A percentile compares a stretch with the other conserved stretches of the same genome.
These are phyloP conservation scores for Coregonus sp. DNA, from an alignment of 2,797 vertebrate genomes.

Conservation along the genomic window DNA sequence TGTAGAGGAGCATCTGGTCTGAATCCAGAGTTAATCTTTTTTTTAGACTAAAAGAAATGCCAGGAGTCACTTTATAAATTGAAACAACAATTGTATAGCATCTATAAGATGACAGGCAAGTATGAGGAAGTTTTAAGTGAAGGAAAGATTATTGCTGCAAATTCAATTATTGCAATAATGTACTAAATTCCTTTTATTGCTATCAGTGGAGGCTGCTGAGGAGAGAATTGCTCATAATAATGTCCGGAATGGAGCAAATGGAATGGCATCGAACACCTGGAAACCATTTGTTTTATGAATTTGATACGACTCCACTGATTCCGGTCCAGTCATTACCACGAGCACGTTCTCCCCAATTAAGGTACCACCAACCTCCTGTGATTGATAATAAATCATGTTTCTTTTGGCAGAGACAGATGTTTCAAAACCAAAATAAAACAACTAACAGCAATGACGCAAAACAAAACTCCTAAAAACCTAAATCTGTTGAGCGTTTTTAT, in stretches of 20 bases:
- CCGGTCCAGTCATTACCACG: no score
- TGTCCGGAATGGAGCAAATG: no score
- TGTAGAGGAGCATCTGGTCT: slow-evolving; percentile 53
- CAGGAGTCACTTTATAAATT: not conserved
- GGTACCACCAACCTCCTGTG: not conserved
- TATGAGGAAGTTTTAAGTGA: not conserved
- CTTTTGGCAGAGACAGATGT: not conserved
- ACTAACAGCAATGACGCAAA: not conserved
- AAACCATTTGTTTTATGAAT: no score
- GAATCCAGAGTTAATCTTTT: slow-evolving; percentile 26
- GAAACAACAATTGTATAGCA: not conserved
- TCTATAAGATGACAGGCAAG: not conserved
- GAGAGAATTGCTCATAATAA: no score
- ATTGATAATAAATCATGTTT: not conserved
- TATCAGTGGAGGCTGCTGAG: no score
- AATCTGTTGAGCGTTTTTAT: no score
- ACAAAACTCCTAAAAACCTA: not conserved
- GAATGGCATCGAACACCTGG: no score
- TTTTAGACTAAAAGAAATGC: not conserved
- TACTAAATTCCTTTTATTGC: not conserved
- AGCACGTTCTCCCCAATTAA: no score
- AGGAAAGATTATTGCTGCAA: not conserved
- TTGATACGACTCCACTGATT: no score
- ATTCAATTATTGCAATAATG: not conserved
- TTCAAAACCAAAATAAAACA: not conserved